phyloP scores from a whole-genome alignment of 2,113 vertebrate genomes.

The Chaetops frenatus region DNA sequence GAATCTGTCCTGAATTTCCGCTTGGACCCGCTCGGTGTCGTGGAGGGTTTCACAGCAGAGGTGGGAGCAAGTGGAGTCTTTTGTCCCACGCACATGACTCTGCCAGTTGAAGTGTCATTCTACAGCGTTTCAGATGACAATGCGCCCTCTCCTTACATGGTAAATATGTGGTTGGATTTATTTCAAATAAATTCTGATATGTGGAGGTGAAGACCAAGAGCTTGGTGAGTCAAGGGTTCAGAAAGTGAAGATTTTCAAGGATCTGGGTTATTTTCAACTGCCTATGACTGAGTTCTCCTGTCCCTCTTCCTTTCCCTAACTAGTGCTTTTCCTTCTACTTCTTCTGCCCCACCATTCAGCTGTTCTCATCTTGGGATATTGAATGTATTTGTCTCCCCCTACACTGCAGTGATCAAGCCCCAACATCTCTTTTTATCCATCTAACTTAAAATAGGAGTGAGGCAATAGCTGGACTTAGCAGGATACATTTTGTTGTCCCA shows the following conservation, averaged over 20 bases:
- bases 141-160: constrained; percentile 98
- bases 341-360: background rate
- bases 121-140: constrained; percentile 98
- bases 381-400: background rate
- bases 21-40: constrained; percentile 85
- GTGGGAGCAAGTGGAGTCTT: constrained; percentile 96
- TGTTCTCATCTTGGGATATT: background rate
- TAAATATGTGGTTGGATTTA: constrained; percentile 48
- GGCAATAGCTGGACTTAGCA: background rate
- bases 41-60: constrained; percentile 94
- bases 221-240: background rate
- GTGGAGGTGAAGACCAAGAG: background rate
- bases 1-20: constrained; percentile 97
- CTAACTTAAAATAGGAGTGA: constrained; percentile 31
- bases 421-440: background rate
- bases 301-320: background rate
- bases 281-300: background rate
- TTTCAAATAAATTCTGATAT: background rate
- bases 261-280: background rate
- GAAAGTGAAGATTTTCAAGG: background rate
- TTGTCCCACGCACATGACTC: constrained; percentile 95
- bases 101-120: constrained; percentile 96
- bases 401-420: background rate
- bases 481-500: background rate
- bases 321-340: background rate